phyloP scores from a whole-genome alignment of 2,113 vertebrate species.

The Proterorhinus semilunaris region DNA sequence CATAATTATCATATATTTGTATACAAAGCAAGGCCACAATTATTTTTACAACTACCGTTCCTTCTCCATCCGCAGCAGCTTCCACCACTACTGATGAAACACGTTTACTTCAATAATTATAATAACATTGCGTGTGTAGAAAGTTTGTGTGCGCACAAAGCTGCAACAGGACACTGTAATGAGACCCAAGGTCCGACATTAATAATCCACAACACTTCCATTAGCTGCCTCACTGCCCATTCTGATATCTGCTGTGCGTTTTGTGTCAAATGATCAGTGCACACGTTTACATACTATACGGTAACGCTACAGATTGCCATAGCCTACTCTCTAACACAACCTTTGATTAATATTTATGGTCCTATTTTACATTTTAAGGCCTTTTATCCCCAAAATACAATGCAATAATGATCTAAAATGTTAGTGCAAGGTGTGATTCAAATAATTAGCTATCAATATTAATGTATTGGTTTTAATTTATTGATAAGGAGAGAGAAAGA shows the following conservation, averaged over 20 bases:
- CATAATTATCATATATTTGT: no score
- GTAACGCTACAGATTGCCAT: background rate
- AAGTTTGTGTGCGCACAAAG: slow-evolving; percentile 4
- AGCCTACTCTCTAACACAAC: rapidly evolving
- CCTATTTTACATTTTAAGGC: background rate
- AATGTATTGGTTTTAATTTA: slow-evolving; percentile 65
- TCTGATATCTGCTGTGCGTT: slow-evolving; percentile 20
- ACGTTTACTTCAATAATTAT: background rate
- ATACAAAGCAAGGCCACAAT: no score
- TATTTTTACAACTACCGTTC: background rate
- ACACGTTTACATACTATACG: slow-evolving; percentile 8
- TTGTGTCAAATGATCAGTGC: background rate
- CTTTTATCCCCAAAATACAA: background rate
- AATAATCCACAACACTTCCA: slow-evolving; percentile 71
- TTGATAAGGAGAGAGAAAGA: slow-evolving; percentile 49
- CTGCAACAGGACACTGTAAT: slow-evolving; percentile 60
- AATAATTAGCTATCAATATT: slow-evolving; percentile 26
- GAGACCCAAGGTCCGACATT: slow-evolving; percentile 55
- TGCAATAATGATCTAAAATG: background rate
- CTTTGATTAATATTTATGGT: background rate
- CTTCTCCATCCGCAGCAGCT: background rate
- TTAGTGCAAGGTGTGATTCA: slow-evolving; percentile 20
- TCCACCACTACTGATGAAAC: background rate
- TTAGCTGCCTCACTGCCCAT: slow-evolving; percentile 58
- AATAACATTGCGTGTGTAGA: background rate